These are phyloP conservation scores for Cranoglanis bouderius DNA, from an alignment of 2,113 vertebrate genomes.

Conservation along the genomic window DNA sequence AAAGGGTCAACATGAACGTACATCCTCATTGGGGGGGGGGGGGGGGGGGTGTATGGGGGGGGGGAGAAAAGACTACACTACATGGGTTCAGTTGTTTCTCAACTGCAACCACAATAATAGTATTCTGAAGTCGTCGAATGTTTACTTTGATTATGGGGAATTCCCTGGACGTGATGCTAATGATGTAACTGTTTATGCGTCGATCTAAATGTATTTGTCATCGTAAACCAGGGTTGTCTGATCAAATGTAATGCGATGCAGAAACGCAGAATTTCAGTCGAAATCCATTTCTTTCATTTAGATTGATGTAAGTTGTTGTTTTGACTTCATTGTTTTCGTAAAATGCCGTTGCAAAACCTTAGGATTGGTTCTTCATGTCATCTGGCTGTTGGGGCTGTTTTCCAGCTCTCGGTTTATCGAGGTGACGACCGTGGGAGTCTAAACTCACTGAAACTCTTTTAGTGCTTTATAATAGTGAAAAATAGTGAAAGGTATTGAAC, in stretches of 20 bases:
- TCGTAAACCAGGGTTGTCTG: not conserved
- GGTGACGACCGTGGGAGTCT: not conserved
- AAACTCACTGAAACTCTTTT: not conserved
- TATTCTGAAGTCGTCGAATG: not conserved
- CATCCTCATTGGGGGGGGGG: not conserved
- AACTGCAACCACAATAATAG: not conserved
- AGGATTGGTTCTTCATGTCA: not conserved
- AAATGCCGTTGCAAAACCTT: not conserved
- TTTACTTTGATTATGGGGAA: not conserved
- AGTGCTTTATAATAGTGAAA: not conserved
- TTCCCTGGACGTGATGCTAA: conserved; percentile 3
- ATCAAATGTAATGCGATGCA: not conserved
- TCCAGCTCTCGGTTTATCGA: not conserved
- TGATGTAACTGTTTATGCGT: not conserved
- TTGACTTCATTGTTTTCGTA: not conserved
- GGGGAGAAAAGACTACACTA: no score
- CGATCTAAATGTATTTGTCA: not conserved
- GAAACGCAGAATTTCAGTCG: not conserved
- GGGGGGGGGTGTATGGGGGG: no score
- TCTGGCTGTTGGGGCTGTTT: not conserved
- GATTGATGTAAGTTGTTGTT: conserved; percentile 17
- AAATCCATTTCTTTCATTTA: not conserved
- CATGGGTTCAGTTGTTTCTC: not conserved
- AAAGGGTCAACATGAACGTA: conserved; percentile 24
- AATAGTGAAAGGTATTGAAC: not conserved